These are phyloP conservation scores for Acanthurus lineatus DNA, from an alignment of 2,797 vertebrate species.

Conservation along the genomic window DNA sequence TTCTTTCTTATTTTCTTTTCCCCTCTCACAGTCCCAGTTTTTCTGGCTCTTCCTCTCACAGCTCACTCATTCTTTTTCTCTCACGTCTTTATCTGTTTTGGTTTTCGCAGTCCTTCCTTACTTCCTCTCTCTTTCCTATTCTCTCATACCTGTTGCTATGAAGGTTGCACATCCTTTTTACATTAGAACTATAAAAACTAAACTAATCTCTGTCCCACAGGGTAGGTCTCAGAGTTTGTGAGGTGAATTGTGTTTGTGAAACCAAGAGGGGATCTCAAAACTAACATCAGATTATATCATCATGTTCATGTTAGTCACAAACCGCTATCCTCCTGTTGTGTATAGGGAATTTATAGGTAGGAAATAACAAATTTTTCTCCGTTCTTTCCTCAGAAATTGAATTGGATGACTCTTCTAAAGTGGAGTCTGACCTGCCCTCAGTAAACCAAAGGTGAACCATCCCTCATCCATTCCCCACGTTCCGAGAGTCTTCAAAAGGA, in stretches of 20 bases:
- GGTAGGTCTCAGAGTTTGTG: slow-evolving; percentile 46
- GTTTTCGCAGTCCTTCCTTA: slow-evolving; percentile 47
- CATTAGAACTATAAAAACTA: slow-evolving; percentile 44
- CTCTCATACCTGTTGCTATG: slow-evolving; percentile 59
- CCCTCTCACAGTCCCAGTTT: slow-evolving; percentile 69
- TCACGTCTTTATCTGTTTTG: slow-evolving; percentile 66
- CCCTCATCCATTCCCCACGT: slow-evolving; percentile 32
- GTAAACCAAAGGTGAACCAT: slow-evolving; percentile 29
- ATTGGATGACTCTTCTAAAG: slow-evolving; percentile 55
- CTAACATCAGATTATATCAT: slow-evolving; percentile 41
- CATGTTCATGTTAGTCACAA: slow-evolving; percentile 42
- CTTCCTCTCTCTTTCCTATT: slow-evolving; percentile 61
- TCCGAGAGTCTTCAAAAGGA: slow-evolving; percentile 50
- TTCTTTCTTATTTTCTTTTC: slow-evolving; percentile 81
- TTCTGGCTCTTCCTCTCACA: slow-evolving; percentile 61
- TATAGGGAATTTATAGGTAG: slow-evolving; percentile 25
- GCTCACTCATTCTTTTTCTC: slow-evolving; percentile 58
- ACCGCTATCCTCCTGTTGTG: slow-evolving; percentile 32
- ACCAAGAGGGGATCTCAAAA: slow-evolving; percentile 20
- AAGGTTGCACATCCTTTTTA: slow-evolving; percentile 54
- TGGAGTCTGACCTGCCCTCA: slow-evolving; percentile 41
- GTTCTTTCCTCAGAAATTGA: slow-evolving; percentile 63
- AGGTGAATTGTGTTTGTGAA: slow-evolving; percentile 60
- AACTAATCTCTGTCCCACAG: slow-evolving; percentile 48
- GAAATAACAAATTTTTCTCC: slow-evolving; percentile 45